Evolutionary conservation across 2,888 invertebrate species (phyloP).

Genomic region (Coenonympha arcania): DNA sequence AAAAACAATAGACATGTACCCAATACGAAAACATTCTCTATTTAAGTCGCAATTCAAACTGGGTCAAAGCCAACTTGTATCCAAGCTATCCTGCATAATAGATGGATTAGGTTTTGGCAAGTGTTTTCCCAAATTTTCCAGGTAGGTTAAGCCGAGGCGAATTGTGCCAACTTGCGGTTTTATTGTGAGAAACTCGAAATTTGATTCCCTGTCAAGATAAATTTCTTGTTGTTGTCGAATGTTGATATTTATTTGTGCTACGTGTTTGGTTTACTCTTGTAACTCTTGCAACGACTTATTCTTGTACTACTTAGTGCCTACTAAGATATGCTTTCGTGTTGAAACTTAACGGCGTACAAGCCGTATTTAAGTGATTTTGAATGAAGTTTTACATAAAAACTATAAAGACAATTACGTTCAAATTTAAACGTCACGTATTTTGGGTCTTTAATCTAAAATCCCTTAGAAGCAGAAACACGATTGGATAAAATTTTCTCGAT

Average conservation of each 20-base stretch:
- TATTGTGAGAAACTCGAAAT: constrained; percentile 12
- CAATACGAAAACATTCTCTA: constrained; percentile 13
- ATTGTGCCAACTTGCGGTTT: constrained; percentile 19
- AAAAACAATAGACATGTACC: neutral
- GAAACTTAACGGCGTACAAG: too few relatives aligned
- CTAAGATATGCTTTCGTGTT: too few relatives aligned
- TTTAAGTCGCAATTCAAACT: constrained; percentile 17
- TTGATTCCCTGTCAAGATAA: constrained; percentile 22
- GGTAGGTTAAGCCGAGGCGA: constrained; percentile 22
- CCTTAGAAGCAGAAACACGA: too few relatives aligned
- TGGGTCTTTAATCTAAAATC: too few relatives aligned
- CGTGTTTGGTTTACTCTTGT: neutral
- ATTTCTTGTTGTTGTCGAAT: neutral
- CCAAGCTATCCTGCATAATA: constrained; percentile 22
- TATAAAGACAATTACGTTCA: too few relatives aligned
- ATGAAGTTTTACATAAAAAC: too few relatives aligned
- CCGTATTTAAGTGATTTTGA: too few relatives aligned
- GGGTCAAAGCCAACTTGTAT: constrained; percentile 25
- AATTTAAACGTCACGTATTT: too few relatives aligned
- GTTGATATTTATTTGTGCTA: constrained; percentile 1
- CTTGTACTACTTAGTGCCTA: too few relatives aligned
- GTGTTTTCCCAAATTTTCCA: constrained; percentile 23
- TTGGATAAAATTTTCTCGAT: too few relatives aligned
- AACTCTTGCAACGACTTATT: too few relatives aligned
- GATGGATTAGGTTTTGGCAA: constrained; percentile 28